Evolutionary conservation across 2,888 invertebrate genomes (phyloP), one percentile per base, ranked within the genome.

Genomic region (Orgyia antiqua): DNA sequence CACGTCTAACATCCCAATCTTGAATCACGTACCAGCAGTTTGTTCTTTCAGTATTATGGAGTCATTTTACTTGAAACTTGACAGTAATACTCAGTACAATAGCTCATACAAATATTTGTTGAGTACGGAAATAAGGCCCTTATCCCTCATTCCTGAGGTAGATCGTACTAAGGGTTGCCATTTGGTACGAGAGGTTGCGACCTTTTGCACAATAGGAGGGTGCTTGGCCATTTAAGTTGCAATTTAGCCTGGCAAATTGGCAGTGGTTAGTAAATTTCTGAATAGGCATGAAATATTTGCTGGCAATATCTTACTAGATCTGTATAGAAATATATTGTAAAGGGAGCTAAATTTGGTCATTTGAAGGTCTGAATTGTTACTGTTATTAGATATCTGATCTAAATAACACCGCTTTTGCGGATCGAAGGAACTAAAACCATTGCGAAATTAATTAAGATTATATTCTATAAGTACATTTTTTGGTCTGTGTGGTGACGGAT

Each of bases 71-170:
- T 3, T 20, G 9, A 8, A 17, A 3, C 15, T 13, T 24, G 10
- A 19, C 4, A 13, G 4, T 10, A 27, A 27, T 23, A 12, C 13
- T 18, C 8, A 21, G 12, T 24, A 28, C 23, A 33, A 33, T 26
- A 23, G 12, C 23, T 23, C 26, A 10, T 13, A 18, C 29, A 34
- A 29, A 26, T 21, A 26, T 27, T 20, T 25, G 19, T 25, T 19
- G 28, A 33, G 33, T 34, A 10, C 26, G 13, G 23, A 18, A 34
- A 29, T 29, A 25, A 26, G 25, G 8, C 7, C 15, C 15, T 31
- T 26, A 20, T 15, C 17, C 33, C 25, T 12, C 21, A 26, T 29
- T 15, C 21, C 4, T 8, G 20, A 6, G 11, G 10, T 20, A 10
- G 11, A 23, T 23, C 10, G 23, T 23, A 11, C 7, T 33, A 8